phyloP scores from a whole-genome alignment of 37 sponge, comb jelly and placozoan species.

The Halichondria panicea region DNA sequence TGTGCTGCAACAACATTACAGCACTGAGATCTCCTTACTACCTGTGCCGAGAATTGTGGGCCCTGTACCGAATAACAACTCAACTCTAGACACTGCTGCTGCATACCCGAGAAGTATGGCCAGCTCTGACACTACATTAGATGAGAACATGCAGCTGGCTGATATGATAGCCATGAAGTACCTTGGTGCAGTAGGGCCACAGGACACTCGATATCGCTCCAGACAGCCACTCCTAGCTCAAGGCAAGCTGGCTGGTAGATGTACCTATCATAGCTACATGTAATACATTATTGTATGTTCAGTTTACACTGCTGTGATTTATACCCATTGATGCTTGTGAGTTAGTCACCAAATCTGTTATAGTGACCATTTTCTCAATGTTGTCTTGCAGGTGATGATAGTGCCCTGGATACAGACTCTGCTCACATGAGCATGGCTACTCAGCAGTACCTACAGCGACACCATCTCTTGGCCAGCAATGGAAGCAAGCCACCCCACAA shows the following conservation, averaged over 20 bases:
- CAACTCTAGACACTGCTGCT: no score
- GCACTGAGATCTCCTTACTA: slow-evolving; percentile 2
- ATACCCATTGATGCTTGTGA: background rate
- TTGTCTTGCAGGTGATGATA: background rate
- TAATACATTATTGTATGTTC: no score
- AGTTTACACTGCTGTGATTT: no score
- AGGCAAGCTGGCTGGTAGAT: no score
- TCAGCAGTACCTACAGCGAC: slow-evolving; percentile 13
- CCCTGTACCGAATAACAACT: no score
- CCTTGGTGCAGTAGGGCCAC: background rate
- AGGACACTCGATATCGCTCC: no score
- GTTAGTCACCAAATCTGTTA: no score
- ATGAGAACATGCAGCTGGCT: slow-evolving; percentile 26
- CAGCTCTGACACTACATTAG: slow-evolving; percentile 12
- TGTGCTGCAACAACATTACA: background rate
- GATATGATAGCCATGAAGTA: slow-evolving; percentile 59
- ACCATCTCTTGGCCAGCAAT: background rate
- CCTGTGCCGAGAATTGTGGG: slow-evolving; percentile 10
- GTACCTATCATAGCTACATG: no score
- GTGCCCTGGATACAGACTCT: background rate
- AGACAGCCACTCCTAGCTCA: no score
- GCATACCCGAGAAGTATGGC: no score
- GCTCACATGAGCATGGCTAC: slow-evolving; percentile 25
- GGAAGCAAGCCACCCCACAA: background rate
- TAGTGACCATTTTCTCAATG: background rate